phyloP scores from a whole-genome alignment of 1,140 invertebrate genomes.

The Diabrotica undecimpunctata region DNA sequence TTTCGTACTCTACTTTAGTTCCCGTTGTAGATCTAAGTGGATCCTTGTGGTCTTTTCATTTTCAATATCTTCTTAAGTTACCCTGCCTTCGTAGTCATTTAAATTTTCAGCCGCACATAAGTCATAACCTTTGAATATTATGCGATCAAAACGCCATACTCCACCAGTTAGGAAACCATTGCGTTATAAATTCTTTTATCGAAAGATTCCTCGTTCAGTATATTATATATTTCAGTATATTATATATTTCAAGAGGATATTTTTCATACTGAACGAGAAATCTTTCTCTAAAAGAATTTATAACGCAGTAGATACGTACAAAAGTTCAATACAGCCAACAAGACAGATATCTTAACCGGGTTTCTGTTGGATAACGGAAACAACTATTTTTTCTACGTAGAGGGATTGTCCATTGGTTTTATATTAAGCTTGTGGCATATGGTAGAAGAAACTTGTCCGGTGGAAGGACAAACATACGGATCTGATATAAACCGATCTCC shows the following conservation, averaged over 20 bases:
- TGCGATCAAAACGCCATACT: too few relatives aligned
- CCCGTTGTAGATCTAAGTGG: too few relatives aligned
- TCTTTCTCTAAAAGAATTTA: slow-evolving; percentile 10
- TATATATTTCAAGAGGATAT: slow-evolving; percentile 25
- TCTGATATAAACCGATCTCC: not conserved
- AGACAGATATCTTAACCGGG: slow-evolving; percentile 23
- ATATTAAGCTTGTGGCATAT: slow-evolving; percentile 26
- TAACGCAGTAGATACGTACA: slow-evolving; percentile 15
- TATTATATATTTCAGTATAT: too few relatives aligned
- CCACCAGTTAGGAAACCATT: too few relatives aligned
- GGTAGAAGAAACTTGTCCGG: slow-evolving; percentile 4
- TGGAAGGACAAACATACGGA: not conserved
- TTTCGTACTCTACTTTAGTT: too few relatives aligned
- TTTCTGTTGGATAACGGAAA: slow-evolving; percentile 30
- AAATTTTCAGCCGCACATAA: too few relatives aligned
- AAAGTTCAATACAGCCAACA: slow-evolving; percentile 6
- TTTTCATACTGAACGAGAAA: slow-evolving; percentile 17
- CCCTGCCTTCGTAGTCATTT: too few relatives aligned
- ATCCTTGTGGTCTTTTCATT: too few relatives aligned
- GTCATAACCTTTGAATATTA: too few relatives aligned
- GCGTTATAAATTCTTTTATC: too few relatives aligned
- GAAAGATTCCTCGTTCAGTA: too few relatives aligned
- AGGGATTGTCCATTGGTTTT: slow-evolving; percentile 25
- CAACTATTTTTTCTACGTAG: slow-evolving; percentile 23
- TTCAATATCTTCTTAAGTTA: too few relatives aligned